These are phyloP conservation scores for Mnemiopsis leidyi DNA, from an alignment of 37 sponge, comb jelly and placozoan species.

Conservation along the genomic window DNA sequence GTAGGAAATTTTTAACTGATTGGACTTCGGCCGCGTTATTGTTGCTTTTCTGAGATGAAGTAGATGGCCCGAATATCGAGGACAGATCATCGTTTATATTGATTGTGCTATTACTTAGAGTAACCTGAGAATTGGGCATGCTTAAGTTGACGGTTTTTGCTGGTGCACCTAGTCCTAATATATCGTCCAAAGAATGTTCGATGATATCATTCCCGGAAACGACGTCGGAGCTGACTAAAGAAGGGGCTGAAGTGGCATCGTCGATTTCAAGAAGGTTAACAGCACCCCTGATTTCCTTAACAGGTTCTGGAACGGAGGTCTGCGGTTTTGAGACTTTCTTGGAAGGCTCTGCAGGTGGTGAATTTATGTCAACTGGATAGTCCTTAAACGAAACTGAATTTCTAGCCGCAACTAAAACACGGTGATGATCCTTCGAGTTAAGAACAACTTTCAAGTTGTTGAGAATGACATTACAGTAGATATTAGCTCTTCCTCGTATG, in stretches of 20 bases:
- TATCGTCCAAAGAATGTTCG: neutral
- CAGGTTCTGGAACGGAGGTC: neutral
- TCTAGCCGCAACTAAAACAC: neutral
- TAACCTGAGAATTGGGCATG: neutral
- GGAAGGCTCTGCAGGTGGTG: neutral
- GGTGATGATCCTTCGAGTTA: neutral
- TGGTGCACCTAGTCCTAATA: neutral
- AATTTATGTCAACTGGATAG: neutral
- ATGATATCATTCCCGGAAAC: neutral
- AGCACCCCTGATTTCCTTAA: neutral
- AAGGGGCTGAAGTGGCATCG: neutral
- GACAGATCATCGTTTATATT: constrained; percentile 14
- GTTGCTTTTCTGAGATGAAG: neutral
- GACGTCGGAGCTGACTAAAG: neutral
- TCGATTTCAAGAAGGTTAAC: neutral
- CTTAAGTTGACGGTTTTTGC: neutral
- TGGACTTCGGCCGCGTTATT: neutral
- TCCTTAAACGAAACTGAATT: neutral
- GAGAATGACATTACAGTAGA: neutral
- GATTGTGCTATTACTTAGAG: neutral
- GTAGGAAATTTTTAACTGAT: constrained; percentile 22
- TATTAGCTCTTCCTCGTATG: neutral
- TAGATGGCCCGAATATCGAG: neutral
- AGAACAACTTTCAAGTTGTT: neutral
- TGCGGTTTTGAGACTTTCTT: neutral